Evolutionary conservation across 1,140 invertebrate genomes (phyloP), one percentile per base, ranked within the genome.

Genomic region (Hylaeus volcanicus): DNA sequence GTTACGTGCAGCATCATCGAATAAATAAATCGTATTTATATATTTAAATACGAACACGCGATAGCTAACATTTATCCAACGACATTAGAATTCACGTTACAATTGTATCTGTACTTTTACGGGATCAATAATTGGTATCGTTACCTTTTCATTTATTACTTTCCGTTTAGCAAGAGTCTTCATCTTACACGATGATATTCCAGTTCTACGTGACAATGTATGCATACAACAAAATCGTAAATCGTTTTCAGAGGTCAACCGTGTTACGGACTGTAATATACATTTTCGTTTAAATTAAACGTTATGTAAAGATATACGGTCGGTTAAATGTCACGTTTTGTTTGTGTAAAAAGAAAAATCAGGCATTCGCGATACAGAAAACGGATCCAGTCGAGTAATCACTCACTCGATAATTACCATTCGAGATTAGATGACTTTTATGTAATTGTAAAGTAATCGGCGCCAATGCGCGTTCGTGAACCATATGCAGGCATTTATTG

Each of bases 381-480:
- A 5, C 48, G 15, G n/a, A 72, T 15, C 37, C n/a, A 12, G 5
- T 43, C 26, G n/a, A 12, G 41, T 66, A 65, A 79, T 58, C 45
- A 41, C 2, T 43, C 12, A 5, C 4, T n/a, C 6, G 71, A 74
- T 79, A 65, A 79, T 56, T 26, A 74, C 66, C 61, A 11, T 8
- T 5, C 8, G 3, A 15, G 37, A 39, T 45, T 12, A 64, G 55
- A 55, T 56, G 14, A 37, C n/a, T 64, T 12, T 12, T 0, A 26
- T 51, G 9, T 12, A 65, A 5, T n/a, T 51, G 6, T n/a, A 48
- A 48, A 14, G 12, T 41, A 72, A 78, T 53, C 68, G 2, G 43
- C 4, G 14, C 5, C 14, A 14, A 55, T 64, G 39, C 1, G 11
- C 14, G n/a, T 37, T 37, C 1, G 8, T 39, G 66, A 11, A 39